Evolutionary conservation across 1,140 invertebrate genomes (phyloP).

Genomic region (Onthophagus taurus): DNA sequence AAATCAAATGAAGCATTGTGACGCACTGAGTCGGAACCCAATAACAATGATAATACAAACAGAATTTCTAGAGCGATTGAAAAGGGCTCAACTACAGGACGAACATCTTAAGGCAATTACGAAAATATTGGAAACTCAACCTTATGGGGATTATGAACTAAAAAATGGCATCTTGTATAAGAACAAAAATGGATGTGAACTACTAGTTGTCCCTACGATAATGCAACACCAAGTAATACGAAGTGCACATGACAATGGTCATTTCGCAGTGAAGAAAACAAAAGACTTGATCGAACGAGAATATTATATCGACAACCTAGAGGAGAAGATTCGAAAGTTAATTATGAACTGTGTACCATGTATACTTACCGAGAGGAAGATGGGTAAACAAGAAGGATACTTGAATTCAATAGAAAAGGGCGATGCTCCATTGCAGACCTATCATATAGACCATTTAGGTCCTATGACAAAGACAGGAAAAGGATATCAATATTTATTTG

Average conservation of each 20-base stretch:
- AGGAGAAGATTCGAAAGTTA: slow-evolving; percentile 20
- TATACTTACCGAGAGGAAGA: slow-evolving; percentile 23
- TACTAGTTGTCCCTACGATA: slow-evolving; percentile 16
- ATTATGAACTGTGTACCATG: slow-evolving; percentile 31
- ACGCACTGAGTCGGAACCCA: slow-evolving; percentile 20
- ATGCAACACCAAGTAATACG: slow-evolving; percentile 22
- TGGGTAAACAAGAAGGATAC: slow-evolving; percentile 21
- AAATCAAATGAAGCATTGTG: slow-evolving; percentile 20
- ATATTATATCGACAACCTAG: slow-evolving; percentile 21
- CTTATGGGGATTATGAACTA: slow-evolving; percentile 9
- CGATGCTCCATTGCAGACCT: slow-evolving; percentile 24
- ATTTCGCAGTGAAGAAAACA: slow-evolving; percentile 13
- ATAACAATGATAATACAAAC: slow-evolving; percentile 4
- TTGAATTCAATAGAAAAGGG: slow-evolving; percentile 27
- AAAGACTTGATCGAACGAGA: slow-evolving; percentile 14
- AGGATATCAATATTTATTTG: slow-evolving; percentile 33
- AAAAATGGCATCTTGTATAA: slow-evolving; percentile 9
- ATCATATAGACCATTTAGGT: slow-evolving; percentile 30
- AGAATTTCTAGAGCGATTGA: slow-evolving; percentile 4
- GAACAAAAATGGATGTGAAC: slow-evolving; percentile 10
- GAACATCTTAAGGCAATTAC: slow-evolving; percentile 18
- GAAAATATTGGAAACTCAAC: slow-evolving; percentile 17
- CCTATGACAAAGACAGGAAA: slow-evolving; percentile 25
- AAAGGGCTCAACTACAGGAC: slow-evolving; percentile 22
- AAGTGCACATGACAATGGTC: slow-evolving; percentile 14